phyloP scores from a whole-genome alignment of 2,797 vertebrate species.

The Melanotaenia nigrans region DNA sequence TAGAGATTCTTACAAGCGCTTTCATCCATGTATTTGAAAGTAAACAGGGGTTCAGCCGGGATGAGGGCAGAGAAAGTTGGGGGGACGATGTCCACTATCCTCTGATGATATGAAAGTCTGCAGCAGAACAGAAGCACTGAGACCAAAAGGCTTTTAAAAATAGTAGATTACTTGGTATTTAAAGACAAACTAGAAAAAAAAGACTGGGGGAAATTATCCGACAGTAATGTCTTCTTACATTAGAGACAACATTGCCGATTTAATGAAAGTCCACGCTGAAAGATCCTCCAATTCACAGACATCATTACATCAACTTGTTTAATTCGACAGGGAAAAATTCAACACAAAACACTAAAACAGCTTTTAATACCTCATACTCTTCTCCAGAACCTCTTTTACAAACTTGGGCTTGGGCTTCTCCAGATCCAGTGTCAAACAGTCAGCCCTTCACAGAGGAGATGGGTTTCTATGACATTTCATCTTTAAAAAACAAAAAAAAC shows the following conservation, averaged over 20 bases:
- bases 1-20: conserved; percentile 86
- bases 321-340: too few species aligned
- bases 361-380: conserved; percentile 89
- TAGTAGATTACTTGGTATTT: background rate
- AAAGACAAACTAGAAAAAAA: background rate
- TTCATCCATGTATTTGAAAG: conserved; percentile 93
- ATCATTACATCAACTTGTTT: background rate
- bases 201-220: too few species aligned
- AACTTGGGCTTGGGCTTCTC: conserved; percentile 98
- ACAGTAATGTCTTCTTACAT: too few species aligned
- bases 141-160: background rate
- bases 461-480: background rate
- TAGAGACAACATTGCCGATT: too few species aligned
- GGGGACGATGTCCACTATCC: conserved; percentile 95
- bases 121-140: background rate
- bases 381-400: conserved; percentile 97
- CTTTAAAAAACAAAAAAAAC: background rate
- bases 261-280: too few species aligned
- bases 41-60: conserved; percentile 90
- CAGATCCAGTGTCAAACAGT: conserved; percentile 91
- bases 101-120: conserved; percentile 96
- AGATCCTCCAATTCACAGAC: too few species aligned
- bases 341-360: background rate
- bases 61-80: conserved; percentile 91
- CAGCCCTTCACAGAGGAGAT: conserved; percentile 84